Conservation (phyloP, 2,113 vertebrate genomes). For the Silurus glanis region DNA sequence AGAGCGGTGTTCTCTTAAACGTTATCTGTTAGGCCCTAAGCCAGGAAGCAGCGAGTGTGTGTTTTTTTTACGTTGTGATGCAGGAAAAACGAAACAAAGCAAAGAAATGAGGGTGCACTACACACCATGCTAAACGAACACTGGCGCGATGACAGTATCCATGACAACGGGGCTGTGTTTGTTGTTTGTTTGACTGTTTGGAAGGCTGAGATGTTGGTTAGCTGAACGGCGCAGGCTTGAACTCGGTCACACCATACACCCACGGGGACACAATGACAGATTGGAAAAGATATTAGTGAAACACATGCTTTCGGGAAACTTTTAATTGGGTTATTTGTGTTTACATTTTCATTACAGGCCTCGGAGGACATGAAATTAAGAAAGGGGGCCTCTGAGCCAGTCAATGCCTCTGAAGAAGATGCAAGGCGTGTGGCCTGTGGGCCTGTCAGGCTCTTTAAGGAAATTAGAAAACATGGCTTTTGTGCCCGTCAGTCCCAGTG, state of each 20-base stretch:
- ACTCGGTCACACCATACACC: slow-evolving; percentile 20
- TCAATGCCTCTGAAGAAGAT: not conserved
- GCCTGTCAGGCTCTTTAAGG: not conserved
- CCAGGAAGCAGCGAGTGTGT: slow-evolving; percentile 4
- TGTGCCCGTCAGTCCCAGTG: not conserved
- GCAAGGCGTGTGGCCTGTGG: not conserved
- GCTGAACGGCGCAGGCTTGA: slow-evolving; percentile 31
- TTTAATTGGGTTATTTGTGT: not conserved
- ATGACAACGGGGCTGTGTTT: slow-evolving; percentile 62
- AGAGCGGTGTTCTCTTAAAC: not conserved
- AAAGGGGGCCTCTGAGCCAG: not conserved
- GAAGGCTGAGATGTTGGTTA: slow-evolving; percentile 62
- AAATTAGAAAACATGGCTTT: not conserved
- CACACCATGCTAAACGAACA: slow-evolving; percentile 55
- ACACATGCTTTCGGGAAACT: not conserved
- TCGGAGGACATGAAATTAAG: not conserved
- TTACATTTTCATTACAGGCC: not conserved
- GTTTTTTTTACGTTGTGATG: not conserved
- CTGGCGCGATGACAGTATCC: slow-evolving; percentile 52
- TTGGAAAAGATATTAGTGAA: not conserved
- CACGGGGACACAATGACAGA: not conserved
- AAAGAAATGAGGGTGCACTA: slow-evolving; percentile 47
- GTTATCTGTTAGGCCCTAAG: slow-evolving; percentile 29
- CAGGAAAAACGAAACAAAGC: slow-evolving; percentile 42
- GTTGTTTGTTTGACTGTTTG: slow-evolving; percentile 62